A percentile compares a stretch with the other conserved stretches of the same genome.
Conservation (phyloP, 2,888 invertebrate species). For the Perithous albicinctus region DNA sequence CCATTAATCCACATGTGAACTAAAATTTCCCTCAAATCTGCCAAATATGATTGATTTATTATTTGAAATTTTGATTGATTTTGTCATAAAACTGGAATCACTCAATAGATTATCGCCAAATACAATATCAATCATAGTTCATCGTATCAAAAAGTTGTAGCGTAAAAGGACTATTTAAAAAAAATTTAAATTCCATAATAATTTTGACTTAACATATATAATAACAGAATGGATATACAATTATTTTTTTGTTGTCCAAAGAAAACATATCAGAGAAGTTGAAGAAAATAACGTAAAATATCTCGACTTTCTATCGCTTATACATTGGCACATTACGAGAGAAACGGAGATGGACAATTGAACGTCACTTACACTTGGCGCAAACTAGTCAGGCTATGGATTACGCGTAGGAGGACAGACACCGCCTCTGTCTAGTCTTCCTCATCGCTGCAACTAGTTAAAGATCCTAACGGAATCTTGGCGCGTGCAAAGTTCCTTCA, state of each 20-base stretch:
- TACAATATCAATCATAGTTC: no score
- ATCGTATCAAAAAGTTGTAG: no score
- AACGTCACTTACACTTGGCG: conserved; percentile 42
- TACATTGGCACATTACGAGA: background rate
- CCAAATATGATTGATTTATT: no score
- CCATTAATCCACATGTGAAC: no score
- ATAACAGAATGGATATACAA: background rate
- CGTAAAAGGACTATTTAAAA: background rate
- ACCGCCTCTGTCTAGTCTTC: conserved; percentile 54
- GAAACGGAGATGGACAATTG: conserved; percentile 19
- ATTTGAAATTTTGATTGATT: no score
- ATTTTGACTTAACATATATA: no score
- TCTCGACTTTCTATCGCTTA: background rate
- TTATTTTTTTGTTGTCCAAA: no score
- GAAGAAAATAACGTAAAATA: background rate
- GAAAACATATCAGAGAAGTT: background rate
- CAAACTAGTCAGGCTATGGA: conserved; percentile 35
- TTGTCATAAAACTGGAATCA: no score
- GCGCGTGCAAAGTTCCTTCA: conserved; percentile 60
- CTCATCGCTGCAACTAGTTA: conserved; percentile 12
- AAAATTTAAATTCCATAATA: no score
- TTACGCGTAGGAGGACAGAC: conserved; percentile 54
- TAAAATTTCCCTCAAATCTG: no score
- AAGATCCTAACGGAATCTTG: conserved; percentile 59
- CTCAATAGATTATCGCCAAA: no score